Conservation (phyloP, 2,888 invertebrate species). For the Macrophya annulata region DNA sequence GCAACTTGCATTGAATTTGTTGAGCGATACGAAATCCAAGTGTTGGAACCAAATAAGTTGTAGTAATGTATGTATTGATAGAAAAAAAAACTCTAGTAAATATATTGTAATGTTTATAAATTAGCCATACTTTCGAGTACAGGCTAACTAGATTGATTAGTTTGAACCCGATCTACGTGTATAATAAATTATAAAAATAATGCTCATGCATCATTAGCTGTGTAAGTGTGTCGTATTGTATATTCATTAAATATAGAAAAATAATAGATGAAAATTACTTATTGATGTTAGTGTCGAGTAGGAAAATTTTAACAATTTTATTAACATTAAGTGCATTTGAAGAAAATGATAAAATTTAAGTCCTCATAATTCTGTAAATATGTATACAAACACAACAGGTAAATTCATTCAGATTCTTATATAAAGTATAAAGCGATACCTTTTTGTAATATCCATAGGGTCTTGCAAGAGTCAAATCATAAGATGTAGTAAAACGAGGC, state of each 20-base stretch:
- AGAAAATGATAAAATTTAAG: constrained; percentile 7
- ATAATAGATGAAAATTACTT: constrained; percentile 1
- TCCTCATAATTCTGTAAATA: constrained; percentile 19
- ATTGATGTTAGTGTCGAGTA: not conserved
- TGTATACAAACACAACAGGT: constrained; percentile 14
- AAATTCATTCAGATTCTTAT: constrained; percentile 13
- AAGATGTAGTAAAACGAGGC: not conserved
- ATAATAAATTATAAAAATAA: constrained; percentile 23
- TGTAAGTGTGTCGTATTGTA: constrained; percentile 25
- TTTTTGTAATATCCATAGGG: not conserved
- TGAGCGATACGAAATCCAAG: constrained; percentile 18
- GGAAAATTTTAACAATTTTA: not conserved
- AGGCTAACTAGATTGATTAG: constrained; percentile 28
- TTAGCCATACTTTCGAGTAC: constrained; percentile 12
- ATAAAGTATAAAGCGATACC: not conserved
- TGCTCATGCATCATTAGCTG: constrained; percentile 40
- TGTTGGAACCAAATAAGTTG: constrained; percentile 50
- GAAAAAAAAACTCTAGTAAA: constrained; percentile 11
- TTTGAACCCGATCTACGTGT: constrained; percentile 7
- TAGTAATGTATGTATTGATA: constrained; percentile 42
- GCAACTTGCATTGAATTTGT: constrained; percentile 32
- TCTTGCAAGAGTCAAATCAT: not conserved
- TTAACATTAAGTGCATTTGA: constrained; percentile 7
- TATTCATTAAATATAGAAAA: constrained; percentile 14
- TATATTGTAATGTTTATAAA: constrained; percentile 49